Conservation (phyloP, 1,140 invertebrate species). For the Diachasma alloeum region DNA sequence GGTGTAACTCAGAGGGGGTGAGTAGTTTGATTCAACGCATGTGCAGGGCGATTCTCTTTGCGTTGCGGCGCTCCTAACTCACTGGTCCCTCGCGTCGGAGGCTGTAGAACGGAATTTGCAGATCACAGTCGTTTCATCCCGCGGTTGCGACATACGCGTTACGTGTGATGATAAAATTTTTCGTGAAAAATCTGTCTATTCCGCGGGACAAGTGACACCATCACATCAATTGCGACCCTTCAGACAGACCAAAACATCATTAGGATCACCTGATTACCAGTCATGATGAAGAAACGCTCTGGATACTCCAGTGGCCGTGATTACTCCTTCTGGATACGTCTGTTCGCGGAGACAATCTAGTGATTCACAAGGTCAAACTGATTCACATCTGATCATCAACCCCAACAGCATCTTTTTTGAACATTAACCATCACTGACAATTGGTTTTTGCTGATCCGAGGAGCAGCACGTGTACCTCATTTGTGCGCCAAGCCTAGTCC, state of each 20-base stretch:
- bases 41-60: slow-evolving; percentile 59
- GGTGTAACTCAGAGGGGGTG: slow-evolving; percentile 39
- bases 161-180: slow-evolving; percentile 6
- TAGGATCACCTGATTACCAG: slow-evolving; percentile 11
- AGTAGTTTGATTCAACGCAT: slow-evolving; percentile 59
- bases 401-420: no score
- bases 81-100: slow-evolving; percentile 55
- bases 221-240: no score
- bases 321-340: neutral
- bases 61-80: slow-evolving; percentile 62
- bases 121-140: slow-evolving; percentile 64
- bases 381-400: neutral
- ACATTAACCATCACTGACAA: no score
- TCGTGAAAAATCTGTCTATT: neutral
- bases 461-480: no score
- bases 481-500: no score
- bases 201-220: no score
- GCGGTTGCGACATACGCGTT: slow-evolving; percentile 50
- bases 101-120: slow-evolving; percentile 62
- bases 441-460: no score
- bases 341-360: slow-evolving; percentile 13
- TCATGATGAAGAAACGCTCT: slow-evolving; percentile 13
- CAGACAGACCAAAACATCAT: neutral
- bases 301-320: neutral
- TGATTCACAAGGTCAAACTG: neutral